These are phyloP conservation scores for Pollenia amentaria DNA, from an alignment of 2,888 invertebrate species.

Conservation along the genomic window DNA sequence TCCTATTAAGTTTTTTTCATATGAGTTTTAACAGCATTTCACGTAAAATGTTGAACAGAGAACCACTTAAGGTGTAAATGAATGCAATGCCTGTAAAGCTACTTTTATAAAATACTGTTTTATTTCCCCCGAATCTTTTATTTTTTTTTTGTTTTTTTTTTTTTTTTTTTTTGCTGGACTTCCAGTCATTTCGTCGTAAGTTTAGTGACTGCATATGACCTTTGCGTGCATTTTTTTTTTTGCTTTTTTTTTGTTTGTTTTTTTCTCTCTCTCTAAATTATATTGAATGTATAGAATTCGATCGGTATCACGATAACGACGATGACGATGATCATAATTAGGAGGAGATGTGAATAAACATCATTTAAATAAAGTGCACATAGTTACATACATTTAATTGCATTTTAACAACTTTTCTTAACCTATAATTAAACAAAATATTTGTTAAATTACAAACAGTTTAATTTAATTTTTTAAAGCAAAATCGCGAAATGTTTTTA, in stretches of 20 bases:
- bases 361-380: slow-evolving; percentile 44
- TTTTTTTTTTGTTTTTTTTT: too few relatives aligned
- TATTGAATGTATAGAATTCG: slow-evolving; percentile 55
- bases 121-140: not conserved
- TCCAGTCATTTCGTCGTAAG: slow-evolving; percentile 40
- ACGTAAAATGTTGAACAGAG: too few relatives aligned
- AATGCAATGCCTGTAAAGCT: not conserved
- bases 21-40: too few relatives aligned
- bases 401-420: slow-evolving; percentile 53
- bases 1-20: too few relatives aligned
- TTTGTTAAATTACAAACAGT: slow-evolving; percentile 60
- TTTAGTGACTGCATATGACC: slow-evolving; percentile 74
- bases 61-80: too few relatives aligned
- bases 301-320: slow-evolving; percentile 47
- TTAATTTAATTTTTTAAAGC: slow-evolving; percentile 36
- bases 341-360: slow-evolving; percentile 43
- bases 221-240: slow-evolving; percentile 56
- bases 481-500: not conserved
- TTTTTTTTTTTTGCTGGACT: slow-evolving; percentile 15
- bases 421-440: slow-evolving; percentile 62
- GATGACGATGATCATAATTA: slow-evolving; percentile 30
- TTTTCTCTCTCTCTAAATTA: slow-evolving; percentile 58
- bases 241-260: slow-evolving; percentile 64
- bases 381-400: slow-evolving; percentile 65
- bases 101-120: slow-evolving; percentile 24